These are phyloP conservation scores for Caenorhabditis imperialis DNA, from an alignment of 2,888 invertebrate species.

Conservation along the genomic window DNA sequence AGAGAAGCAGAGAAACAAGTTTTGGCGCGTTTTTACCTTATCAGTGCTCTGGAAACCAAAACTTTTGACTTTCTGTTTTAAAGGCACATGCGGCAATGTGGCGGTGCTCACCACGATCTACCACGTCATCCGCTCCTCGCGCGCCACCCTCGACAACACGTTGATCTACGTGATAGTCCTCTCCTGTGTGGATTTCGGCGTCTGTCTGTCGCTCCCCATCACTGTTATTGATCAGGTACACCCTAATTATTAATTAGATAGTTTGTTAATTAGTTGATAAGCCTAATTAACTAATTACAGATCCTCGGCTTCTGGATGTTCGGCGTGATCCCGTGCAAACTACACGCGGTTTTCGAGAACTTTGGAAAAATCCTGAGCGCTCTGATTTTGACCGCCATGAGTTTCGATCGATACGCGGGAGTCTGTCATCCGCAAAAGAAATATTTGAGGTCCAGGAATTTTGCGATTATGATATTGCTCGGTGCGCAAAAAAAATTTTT, in stretches of 20 bases:
- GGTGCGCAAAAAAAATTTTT: constrained; percentile 62
- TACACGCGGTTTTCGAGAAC: constrained; percentile 77
- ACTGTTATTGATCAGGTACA: constrained; percentile 76
- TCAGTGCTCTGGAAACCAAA: no score
- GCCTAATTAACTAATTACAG: constrained; percentile 53
- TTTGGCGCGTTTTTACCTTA: no score
- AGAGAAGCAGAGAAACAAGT: no score
- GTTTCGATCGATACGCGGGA: constrained; percentile 76
- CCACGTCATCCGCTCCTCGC: constrained; percentile 69
- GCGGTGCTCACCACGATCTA: constrained; percentile 75
- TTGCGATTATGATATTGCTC: constrained; percentile 72
- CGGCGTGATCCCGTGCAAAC: constrained; percentile 74
- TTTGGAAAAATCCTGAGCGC: constrained; percentile 76
- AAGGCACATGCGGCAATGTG: constrained; percentile 76
- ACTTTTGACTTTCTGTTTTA: no score
- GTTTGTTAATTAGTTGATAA: no score
- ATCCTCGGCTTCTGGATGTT: constrained; percentile 78
- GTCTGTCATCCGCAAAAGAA: constrained; percentile 75
- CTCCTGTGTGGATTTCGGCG: constrained; percentile 77
- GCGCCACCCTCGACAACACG: constrained; percentile 74
- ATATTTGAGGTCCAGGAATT: constrained; percentile 66
- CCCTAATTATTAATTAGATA: no score
- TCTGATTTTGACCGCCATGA: constrained; percentile 73
- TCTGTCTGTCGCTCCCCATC: constrained; percentile 74
- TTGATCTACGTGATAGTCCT: constrained; percentile 75